These are phyloP conservation scores for Monochamus alternatus DNA, from an alignment of 2,888 invertebrate species.

Conservation along the genomic window DNA sequence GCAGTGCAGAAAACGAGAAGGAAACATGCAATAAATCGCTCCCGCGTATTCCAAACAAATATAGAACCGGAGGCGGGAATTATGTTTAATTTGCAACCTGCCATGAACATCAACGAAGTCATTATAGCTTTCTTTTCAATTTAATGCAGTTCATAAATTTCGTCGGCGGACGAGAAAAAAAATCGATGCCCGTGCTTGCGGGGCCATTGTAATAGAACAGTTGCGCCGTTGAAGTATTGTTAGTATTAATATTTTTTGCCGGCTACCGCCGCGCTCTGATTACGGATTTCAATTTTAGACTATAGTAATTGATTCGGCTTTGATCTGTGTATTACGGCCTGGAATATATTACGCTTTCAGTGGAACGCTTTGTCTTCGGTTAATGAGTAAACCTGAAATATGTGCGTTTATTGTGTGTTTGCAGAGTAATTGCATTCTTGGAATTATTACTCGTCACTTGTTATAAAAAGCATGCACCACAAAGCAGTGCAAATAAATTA, in stretches of 20 bases:
- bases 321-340: conserved; percentile 26
- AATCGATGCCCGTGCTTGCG: conserved; percentile 13
- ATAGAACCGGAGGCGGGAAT: conserved; percentile 18
- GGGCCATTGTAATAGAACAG: conserved; percentile 14
- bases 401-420: conserved; percentile 14
- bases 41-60: conserved; percentile 24
- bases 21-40: conserved; percentile 35
- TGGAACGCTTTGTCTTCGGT: conserved; percentile 11
- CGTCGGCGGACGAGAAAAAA: conserved; percentile 15
- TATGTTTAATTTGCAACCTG: conserved; percentile 34
- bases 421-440: not conserved
- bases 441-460: not conserved
- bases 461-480: not conserved
- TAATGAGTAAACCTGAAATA: conserved; percentile 31
- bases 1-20: conserved; percentile 6
- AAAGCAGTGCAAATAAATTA: not conserved
- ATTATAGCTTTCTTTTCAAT: conserved; percentile 32
- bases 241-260: conserved; percentile 19
- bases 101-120: conserved; percentile 34
- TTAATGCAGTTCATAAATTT: conserved; percentile 31
- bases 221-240: conserved; percentile 7
- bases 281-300: conserved; percentile 27
- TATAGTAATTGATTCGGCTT: conserved; percentile 33
- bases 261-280: conserved; percentile 4
- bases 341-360: conserved; percentile 25